These are phyloP conservation scores for Fragum sueziense DNA, from an alignment of 2,888 invertebrate species.

Conservation along the genomic window DNA sequence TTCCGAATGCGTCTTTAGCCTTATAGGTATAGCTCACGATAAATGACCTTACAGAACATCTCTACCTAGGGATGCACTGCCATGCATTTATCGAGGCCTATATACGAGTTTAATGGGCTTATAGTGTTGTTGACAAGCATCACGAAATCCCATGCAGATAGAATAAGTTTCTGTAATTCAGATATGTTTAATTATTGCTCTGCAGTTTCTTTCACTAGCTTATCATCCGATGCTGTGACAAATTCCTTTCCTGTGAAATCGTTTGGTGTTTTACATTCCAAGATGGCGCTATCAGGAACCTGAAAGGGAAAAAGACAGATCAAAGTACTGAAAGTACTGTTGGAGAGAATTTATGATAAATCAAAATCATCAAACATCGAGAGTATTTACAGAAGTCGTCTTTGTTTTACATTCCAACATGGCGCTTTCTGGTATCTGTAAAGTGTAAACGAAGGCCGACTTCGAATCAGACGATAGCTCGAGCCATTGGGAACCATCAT, in stretches of 20 bases:
- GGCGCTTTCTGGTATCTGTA: constrained; percentile 60
- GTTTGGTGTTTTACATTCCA: constrained; percentile 51
- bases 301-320: constrained; percentile 19
- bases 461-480: too few species aligned
- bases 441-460: too few species aligned
- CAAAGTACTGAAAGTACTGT: not conserved
- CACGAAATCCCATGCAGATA: too few species aligned
- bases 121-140: too few species aligned
- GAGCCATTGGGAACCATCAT: too few species aligned
- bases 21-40: too few species aligned
- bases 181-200: not conserved
- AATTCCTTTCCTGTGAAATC: constrained; percentile 65
- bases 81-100: too few species aligned
- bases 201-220: constrained; percentile 42
- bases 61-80: too few species aligned
- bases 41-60: too few species aligned
- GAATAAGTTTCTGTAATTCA: too few species aligned
- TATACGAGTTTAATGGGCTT: too few species aligned
- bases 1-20: too few species aligned
- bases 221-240: constrained; percentile 46
- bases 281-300: constrained; percentile 59
- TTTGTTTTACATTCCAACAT: constrained; percentile 53
- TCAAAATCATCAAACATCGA: not conserved
- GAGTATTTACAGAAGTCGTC: not conserved
- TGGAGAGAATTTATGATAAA: not conserved